Percentiles rank a stretch among this genome's conserved stretches.
These are phyloP conservation scores for Halichondria panicea DNA, from an alignment of 37 sponge, comb jelly and placozoan genomes.

Conservation along the genomic window DNA sequence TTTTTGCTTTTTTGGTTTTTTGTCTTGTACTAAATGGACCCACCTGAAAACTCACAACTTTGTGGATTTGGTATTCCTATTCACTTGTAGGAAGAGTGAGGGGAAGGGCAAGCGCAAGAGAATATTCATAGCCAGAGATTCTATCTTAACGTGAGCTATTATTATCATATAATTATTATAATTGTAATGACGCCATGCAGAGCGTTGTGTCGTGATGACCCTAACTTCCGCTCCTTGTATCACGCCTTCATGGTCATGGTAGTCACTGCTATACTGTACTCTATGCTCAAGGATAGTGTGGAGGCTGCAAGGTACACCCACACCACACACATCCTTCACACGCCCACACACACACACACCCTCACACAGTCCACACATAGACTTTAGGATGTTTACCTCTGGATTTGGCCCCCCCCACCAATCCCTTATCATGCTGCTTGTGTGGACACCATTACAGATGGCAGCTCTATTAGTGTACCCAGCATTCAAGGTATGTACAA, in stretches of 20 bases:
- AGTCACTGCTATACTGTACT: constrained; percentile 28
- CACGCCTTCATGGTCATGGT: constrained; percentile 59
- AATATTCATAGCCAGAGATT: constrained; percentile 41
- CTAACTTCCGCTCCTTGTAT: constrained; percentile 49
- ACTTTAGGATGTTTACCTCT: background rate
- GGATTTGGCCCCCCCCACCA: constrained; percentile 51
- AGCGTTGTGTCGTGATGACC: constrained; percentile 21
- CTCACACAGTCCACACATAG: background rate
- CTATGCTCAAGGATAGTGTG: constrained; percentile 44
- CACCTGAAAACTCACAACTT: too few species aligned
- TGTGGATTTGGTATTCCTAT: too few species aligned
- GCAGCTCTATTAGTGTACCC: constrained; percentile 52
- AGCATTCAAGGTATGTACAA: constrained; percentile 40
- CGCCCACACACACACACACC: background rate
- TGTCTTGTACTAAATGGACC: too few species aligned
- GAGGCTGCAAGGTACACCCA: constrained; percentile 49
- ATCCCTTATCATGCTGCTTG: constrained; percentile 26
- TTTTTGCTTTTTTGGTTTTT: too few species aligned
- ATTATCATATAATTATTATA: background rate
- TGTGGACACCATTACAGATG: constrained; percentile 60
- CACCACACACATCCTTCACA: background rate
- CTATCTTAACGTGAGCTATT: constrained; percentile 43
- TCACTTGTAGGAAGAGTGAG: too few species aligned
- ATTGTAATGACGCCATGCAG: background rate
- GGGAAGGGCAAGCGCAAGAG: constrained; percentile 18